phyloP scores from a whole-genome alignment of 2,888 invertebrate species.

The Polietes domitor region DNA sequence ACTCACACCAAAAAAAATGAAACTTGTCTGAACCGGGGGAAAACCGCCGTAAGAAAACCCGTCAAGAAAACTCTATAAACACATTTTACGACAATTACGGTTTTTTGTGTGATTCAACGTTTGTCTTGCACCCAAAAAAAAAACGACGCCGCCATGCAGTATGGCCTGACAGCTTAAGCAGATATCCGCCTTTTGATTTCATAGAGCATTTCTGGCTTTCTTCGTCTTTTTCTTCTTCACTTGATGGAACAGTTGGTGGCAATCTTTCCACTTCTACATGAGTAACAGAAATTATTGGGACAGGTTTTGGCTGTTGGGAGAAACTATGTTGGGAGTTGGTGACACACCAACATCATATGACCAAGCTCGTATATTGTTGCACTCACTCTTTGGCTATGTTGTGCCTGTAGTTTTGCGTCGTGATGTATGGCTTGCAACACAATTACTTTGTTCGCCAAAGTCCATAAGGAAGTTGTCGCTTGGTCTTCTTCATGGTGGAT shows the following conservation, averaged over 20 bases:
- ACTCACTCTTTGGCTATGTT: no score
- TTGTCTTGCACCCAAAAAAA: neutral
- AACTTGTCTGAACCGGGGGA: neutral
- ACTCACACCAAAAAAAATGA: neutral
- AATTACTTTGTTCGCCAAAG: neutral
- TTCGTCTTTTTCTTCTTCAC: no score
- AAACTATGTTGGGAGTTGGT: neutral
- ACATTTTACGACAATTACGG: constrained; percentile 22
- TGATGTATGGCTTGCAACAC: neutral
- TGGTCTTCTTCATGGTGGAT: neutral
- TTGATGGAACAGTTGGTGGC: neutral
- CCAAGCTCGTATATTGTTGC: neutral
- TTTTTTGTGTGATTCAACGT: neutral
- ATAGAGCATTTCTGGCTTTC: neutral
- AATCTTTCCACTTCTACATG: neutral
- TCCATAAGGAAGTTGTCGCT: constrained; percentile 4
- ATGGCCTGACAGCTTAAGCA: neutral
- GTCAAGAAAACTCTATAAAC: constrained; percentile 11
- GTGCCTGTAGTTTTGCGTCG: neutral
- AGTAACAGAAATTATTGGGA: neutral
- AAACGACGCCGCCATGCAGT: neutral
- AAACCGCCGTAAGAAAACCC: neutral
- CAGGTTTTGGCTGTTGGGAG: neutral
- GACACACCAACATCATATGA: neutral
- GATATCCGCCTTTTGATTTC: constrained; percentile 10